These are phyloP conservation scores for Lepas anatifera DNA, from an alignment of 2,888 invertebrate genomes.

Conservation along the genomic window DNA sequence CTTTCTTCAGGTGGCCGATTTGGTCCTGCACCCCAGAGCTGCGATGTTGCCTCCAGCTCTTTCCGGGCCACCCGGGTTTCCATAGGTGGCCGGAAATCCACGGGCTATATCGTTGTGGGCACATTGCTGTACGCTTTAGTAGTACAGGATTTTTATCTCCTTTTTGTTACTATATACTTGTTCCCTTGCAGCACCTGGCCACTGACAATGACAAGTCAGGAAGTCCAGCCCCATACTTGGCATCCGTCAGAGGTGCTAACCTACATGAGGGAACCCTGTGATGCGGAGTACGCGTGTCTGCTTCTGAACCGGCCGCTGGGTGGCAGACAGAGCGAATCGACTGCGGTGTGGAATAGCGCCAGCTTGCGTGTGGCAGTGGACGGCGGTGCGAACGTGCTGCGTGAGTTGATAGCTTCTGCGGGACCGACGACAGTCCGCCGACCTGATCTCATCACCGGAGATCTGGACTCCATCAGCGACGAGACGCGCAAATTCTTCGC, in stretches of 20 bases:
- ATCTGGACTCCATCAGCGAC: constrained; percentile 69
- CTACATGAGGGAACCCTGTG: background rate
- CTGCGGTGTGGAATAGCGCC: constrained; percentile 8
- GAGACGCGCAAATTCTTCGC: constrained; percentile 46
- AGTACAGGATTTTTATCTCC: no score
- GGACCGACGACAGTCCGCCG: constrained; percentile 18
- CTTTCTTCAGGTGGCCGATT: no score
- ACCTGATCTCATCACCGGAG: constrained; percentile 64
- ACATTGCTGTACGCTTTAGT: no score
- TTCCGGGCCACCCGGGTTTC: no score
- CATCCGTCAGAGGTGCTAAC: background rate
- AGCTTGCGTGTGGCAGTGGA: constrained; percentile 58
- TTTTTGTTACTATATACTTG: no score
- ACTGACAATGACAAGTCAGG: no score
- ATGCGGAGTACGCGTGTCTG: background rate
- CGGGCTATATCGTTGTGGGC: no score
- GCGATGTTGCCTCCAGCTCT: no score
- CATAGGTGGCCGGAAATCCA: no score
- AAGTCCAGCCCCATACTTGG: no score
- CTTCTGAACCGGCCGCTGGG: constrained; percentile 11
- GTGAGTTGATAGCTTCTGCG: constrained; percentile 48
- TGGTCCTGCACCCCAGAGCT: no score
- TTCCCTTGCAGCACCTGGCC: no score
- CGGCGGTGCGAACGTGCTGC: constrained; percentile 66
- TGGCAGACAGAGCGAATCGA: background rate